These are phyloP conservation scores for Chascanopsetta lugubris DNA, from an alignment of 2,113 vertebrate genomes.

Conservation along the genomic window DNA sequence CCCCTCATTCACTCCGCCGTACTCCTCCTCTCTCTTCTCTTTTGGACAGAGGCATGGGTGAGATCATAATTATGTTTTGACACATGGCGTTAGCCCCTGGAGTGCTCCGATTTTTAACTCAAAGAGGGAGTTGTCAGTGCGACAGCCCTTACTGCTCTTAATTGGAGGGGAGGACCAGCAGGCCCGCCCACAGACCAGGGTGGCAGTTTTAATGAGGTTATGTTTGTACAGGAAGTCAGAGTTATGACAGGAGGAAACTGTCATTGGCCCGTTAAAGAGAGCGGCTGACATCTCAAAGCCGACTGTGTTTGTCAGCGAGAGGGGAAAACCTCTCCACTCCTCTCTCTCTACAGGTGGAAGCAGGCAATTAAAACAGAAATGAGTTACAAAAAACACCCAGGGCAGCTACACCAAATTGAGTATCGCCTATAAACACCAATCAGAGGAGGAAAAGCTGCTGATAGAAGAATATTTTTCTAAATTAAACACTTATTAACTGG, in stretches of 20 bases:
- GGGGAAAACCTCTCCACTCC: constrained; percentile 66
- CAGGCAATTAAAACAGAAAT: constrained; percentile 77
- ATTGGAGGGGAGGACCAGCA: constrained; percentile 80
- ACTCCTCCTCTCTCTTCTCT: constrained; percentile 49
- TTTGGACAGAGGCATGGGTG: constrained; percentile 72
- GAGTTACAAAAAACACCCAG: constrained; percentile 60
- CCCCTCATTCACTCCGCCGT: constrained; percentile 33
- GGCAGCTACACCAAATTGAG: constrained; percentile 49
- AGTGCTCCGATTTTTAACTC: constrained; percentile 75
- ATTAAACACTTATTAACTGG: constrained; percentile 63
- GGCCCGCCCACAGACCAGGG: constrained; percentile 75
- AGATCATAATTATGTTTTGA: constrained; percentile 82
- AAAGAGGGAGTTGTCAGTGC: constrained; percentile 79
- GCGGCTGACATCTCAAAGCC: constrained; percentile 77
- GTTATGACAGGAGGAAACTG: constrained; percentile 81
- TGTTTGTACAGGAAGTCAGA: constrained; percentile 79
- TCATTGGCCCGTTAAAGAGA: constrained; percentile 78
- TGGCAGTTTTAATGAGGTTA: constrained; percentile 83
- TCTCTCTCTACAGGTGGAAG: constrained; percentile 77
- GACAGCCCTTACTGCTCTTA: constrained; percentile 79
- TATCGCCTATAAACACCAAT: constrained; percentile 64
- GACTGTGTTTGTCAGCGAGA: constrained; percentile 70
- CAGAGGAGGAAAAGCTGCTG: constrained; percentile 52
- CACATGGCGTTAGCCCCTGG: constrained; percentile 77
- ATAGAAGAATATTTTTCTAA: constrained; percentile 67